phyloP scores from a whole-genome alignment of 2,888 invertebrate genomes.

The Drosophila macrothrix region DNA sequence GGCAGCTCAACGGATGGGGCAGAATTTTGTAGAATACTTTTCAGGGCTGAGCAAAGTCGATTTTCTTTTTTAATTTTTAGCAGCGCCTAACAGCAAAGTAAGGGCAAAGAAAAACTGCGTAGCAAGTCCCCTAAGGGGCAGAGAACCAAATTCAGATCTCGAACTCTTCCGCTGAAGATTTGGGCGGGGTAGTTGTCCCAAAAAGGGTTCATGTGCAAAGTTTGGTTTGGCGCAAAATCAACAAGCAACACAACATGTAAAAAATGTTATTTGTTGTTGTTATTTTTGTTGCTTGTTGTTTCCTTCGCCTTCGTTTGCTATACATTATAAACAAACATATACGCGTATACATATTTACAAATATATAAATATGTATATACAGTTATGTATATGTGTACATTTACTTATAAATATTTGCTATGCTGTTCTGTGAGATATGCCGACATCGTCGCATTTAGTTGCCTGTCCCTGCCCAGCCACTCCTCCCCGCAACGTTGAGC shows the following conservation, averaged over 20 bases:
- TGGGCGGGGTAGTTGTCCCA: neutral
- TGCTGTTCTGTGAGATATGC: constrained; percentile 70
- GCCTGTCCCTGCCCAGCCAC: constrained; percentile 3
- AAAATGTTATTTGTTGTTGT: constrained; percentile 44
- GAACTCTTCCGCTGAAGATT: constrained; percentile 34
- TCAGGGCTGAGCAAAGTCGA: constrained; percentile 54
- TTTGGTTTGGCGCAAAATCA: constrained; percentile 74
- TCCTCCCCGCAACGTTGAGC: neutral
- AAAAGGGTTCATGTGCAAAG: constrained; percentile 74
- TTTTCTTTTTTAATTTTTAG: constrained; percentile 67
- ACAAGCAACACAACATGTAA: constrained; percentile 56
- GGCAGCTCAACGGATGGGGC: constrained; percentile 26
- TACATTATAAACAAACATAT: constrained; percentile 75
- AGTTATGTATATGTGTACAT: constrained; percentile 38
- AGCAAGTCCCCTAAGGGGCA: constrained; percentile 33
- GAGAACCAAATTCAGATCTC: constrained; percentile 10
- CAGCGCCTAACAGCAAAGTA: constrained; percentile 41
- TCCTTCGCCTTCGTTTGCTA: constrained; percentile 30
- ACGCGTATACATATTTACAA: constrained; percentile 28
- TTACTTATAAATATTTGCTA: constrained; percentile 71
- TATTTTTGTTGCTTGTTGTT: constrained; percentile 20
- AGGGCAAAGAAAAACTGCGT: constrained; percentile 66
- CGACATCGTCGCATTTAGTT: constrained; percentile 67
- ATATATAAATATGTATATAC: constrained; percentile 26
- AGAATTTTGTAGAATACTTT: constrained; percentile 15